Evolutionary conservation across 2,797 vertebrate genomes (phyloP), one percentile per base, ranked within the genome.

Genomic region (Toxotes lorentzi): DNA sequence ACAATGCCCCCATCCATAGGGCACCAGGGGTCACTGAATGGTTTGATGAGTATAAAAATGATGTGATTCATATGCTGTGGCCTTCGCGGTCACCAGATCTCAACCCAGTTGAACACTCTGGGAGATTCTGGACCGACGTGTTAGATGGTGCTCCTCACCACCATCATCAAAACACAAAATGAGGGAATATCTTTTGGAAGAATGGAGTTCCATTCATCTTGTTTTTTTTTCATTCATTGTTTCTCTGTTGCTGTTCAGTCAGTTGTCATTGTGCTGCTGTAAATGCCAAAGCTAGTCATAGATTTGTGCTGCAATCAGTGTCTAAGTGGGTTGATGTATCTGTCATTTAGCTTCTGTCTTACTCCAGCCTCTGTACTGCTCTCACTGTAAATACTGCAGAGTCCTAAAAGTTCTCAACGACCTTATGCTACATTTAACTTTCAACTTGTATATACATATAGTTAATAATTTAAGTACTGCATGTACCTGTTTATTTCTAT

Each of bases 181-280:
- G 27, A 30, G 27, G 27, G 27, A 30, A 30, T 30, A 30, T 30
- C 27, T 30, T 30, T 30, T 30, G 27, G 27, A 27, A 27, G 27
- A 27, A 27, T 27, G 27, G 27, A 27, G 27, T 30, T 30, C 27
- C 27, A 30, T 30, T 30, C 27, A 3, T 30, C 27, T 30, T 30
- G 27, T 23, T 11, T 45, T 64, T 8, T 41, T 10, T 35, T 5
- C 34, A 34, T 21, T 19, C 14, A 23, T 2, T 67, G 13, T 60
- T 62, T 54, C 51, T 70, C 27, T 79, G 63, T 43, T 71, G 58
- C 38, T 47, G 57, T 77, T 63, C 7, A 12, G 16, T 63, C 54
- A 54, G 61, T 81, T 61, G 76, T 86, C 38, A 9, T 38, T 79
- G 73, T 78, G 74, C 38, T 58, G 45, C 70, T 82, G 86, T 86